Percentiles rank a stretch among this genome's conserved stretches.
Conservation (phyloP, 2,888 invertebrate species). For the Chouioia cunea region DNA sequence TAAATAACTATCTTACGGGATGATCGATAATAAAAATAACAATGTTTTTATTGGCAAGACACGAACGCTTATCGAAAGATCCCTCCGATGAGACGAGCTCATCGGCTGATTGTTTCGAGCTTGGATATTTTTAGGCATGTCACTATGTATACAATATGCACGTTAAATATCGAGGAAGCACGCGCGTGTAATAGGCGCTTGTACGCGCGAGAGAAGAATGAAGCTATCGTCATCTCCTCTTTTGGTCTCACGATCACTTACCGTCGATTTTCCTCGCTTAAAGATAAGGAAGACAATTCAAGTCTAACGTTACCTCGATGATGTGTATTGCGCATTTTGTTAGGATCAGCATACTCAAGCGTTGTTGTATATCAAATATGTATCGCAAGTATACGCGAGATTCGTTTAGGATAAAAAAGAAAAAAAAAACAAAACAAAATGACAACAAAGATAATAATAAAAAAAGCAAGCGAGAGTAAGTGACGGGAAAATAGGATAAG, state of each 20-base stretch:
- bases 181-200: slow-evolving; percentile 13
- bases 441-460: too few species aligned
- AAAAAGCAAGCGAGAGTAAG: too few species aligned
- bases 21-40: too few species aligned
- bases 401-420: slow-evolving; percentile 61
- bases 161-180: slow-evolving; percentile 8
- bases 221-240: slow-evolving; percentile 29
- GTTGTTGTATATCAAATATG: too few species aligned
- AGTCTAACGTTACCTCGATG: slow-evolving; percentile 11
- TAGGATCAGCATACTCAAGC: not conserved
- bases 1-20: too few species aligned
- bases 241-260: slow-evolving; percentile 36
- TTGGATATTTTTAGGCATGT: slow-evolving; percentile 37
- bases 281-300: slow-evolving; percentile 17
- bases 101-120: slow-evolving; percentile 18
- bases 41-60: too few species aligned
- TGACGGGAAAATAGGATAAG: too few species aligned
- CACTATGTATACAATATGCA: slow-evolving; percentile 16
- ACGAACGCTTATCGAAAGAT: not conserved
- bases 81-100: slow-evolving; percentile 20
- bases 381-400: slow-evolving; percentile 3
- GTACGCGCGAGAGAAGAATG: slow-evolving; percentile 10
- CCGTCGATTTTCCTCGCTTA: slow-evolving; percentile 32
- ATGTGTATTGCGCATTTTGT: not conserved
- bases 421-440: slow-evolving; percentile 56